Evolutionary conservation across 2,888 invertebrate genomes (phyloP), one percentile per base, ranked within the genome.

Genomic region (Hoplodrina ambigua): DNA sequence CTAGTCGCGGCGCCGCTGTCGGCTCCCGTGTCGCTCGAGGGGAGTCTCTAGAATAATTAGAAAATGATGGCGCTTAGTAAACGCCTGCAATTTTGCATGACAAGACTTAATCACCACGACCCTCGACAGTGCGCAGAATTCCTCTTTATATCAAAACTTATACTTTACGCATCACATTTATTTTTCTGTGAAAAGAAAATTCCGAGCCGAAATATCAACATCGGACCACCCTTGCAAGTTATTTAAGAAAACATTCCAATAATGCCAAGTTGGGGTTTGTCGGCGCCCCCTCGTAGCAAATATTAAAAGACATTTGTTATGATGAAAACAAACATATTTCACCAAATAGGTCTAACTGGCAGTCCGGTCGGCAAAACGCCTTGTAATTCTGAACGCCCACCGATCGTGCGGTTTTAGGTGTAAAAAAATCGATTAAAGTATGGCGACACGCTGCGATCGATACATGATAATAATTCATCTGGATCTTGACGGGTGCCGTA

Each of bases 361-460:
- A 85, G 85, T 85, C 85, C 87, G 86, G 88, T 90, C 94, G 93
- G 92, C 94, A 94, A 95, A 94, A 91, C 87, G 94, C 93, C 94
- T 94, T 91, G 94, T 95, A 93, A 94, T 92, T 89, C 89, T 88
- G 86, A 86, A 94, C 95, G 94, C 94, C 95, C 93, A 94, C 94
- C 85, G 91, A 87, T 91, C 91, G 89, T 93, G 95, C 92, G 93
- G 94, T 94, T 95, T 93, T 92, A 95, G 94, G 96, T 96, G 96
- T 96, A 96, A 96, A 96, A 95, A 96, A 96, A 94, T 95, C 95
- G 94, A 95, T 96, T 95, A 94, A 92, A 92, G 90, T 88, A 91
- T 89, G 96, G 92, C 96, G 94, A 95, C 96, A 96, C 91, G 95
- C 96, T 95, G 96, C 85, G 96, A 94, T 94, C 94, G 92, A 94